These are phyloP conservation scores for Pseudorectes ferrugineus DNA, from an alignment of 2,113 vertebrate species.

Conservation along the genomic window DNA sequence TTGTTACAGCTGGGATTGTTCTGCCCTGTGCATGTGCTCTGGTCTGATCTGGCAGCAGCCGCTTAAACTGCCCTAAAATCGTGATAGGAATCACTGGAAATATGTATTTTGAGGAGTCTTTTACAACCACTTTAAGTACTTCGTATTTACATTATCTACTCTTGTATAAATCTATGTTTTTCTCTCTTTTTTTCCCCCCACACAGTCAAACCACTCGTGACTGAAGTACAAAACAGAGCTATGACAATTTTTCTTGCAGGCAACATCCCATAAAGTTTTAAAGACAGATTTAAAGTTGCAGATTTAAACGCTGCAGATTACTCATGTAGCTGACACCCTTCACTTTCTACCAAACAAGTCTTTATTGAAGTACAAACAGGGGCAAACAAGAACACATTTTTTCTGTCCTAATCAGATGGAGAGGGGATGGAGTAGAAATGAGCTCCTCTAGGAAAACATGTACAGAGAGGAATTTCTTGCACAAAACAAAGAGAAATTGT, in stretches of 20 bases:
- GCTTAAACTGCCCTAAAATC: not conserved
- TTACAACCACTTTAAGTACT: not conserved
- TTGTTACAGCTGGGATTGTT: not conserved
- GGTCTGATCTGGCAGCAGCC: not conserved
- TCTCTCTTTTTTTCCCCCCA: not conserved
- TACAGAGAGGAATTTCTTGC: not conserved
- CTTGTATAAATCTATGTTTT: not conserved
- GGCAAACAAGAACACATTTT: not conserved
- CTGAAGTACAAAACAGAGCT: not conserved
- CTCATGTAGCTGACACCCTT: not conserved
- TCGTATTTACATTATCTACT: not conserved
- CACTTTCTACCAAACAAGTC: slow-evolving; percentile 17
- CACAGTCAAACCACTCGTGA: not conserved
- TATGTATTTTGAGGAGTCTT: not conserved
- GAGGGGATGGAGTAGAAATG: not conserved
- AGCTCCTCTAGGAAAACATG: not conserved
- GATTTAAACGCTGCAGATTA: not conserved
- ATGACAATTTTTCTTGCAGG: not conserved
- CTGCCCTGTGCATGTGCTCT: not conserved
- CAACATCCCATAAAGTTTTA: slow-evolving; percentile 8
- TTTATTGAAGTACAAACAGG: not conserved
- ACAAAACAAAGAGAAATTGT: not conserved
- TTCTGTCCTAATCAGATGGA: not conserved
- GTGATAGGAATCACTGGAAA: not conserved
- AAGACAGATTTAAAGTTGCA: slow-evolving; percentile 2